These are phyloP conservation scores for Abramis brama DNA, from an alignment of 2,113 vertebrate genomes.

Conservation along the genomic window DNA sequence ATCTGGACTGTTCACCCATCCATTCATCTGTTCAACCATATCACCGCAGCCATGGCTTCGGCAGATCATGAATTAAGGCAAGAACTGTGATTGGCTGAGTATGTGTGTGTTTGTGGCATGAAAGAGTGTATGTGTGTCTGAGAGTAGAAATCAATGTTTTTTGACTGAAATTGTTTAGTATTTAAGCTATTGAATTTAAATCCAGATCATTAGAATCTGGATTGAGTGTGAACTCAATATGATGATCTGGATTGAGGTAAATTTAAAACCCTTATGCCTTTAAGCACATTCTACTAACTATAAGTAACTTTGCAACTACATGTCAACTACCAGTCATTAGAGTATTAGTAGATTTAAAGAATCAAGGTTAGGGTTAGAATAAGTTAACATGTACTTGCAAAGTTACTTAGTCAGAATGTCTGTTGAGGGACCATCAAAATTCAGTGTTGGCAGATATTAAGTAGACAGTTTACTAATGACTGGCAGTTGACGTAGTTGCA, in stretches of 20 bases:
- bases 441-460: too few species aligned
- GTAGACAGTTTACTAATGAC: too few species aligned
- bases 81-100: constrained; percentile 14
- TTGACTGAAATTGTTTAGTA: constrained; percentile 15
- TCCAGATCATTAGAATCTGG: constrained; percentile 7
- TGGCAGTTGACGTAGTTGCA: too few species aligned
- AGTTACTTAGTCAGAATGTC: too few species aligned
- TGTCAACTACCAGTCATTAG: too few species aligned
- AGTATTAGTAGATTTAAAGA: too few species aligned
- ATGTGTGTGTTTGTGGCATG: background rate
- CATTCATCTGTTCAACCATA: constrained; percentile 29
- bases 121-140: background rate
- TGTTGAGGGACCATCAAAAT: too few species aligned
- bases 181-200: constrained; percentile 6
- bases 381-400: too few species aligned
- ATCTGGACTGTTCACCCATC: constrained; percentile 22
- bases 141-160: background rate
- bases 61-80: background rate
- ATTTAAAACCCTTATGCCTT: background rate
- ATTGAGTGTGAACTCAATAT: constrained; percentile 13
- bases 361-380: too few species aligned
- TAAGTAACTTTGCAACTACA: too few species aligned
- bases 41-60: constrained; percentile 12
- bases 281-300: background rate
- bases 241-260: background rate